Evolutionary conservation across 1,140 invertebrate species (phyloP).

Genomic region (Hesperophylax magnus): DNA sequence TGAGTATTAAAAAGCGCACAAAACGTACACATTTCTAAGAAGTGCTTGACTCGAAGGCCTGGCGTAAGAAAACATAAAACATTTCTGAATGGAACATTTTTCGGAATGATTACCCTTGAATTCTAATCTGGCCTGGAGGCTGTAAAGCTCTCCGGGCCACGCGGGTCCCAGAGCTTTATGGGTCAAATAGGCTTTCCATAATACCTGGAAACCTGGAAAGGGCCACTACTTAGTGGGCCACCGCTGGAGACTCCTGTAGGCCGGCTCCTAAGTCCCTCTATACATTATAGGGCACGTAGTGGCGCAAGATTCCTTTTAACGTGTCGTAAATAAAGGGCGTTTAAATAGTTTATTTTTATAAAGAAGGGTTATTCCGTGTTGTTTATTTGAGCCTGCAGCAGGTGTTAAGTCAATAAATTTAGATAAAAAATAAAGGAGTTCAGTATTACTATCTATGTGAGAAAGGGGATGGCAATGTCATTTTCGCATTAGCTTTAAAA

Average conservation of each 20-base stretch:
- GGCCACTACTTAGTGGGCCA: constrained; percentile 7
- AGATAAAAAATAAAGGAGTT: too few species aligned
- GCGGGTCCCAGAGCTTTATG: background rate
- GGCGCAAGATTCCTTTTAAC: constrained; percentile 5
- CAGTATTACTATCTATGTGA: too few species aligned
- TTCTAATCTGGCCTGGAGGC: background rate
- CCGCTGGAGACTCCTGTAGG: background rate
- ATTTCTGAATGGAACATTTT: background rate
- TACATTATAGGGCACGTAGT: constrained; percentile 18
- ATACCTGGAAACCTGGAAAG: background rate
- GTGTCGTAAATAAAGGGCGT: background rate
- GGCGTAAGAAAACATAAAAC: too few species aligned
- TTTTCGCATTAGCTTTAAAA: too few species aligned
- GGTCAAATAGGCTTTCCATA: constrained; percentile 19
- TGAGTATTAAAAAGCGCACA: too few species aligned
- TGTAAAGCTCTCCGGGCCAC: constrained; percentile 8
- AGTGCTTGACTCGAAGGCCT: too few species aligned
- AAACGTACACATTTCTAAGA: too few species aligned
- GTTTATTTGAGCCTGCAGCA: too few species aligned
- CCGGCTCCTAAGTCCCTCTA: background rate
- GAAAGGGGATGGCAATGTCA: too few species aligned
- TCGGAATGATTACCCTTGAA: background rate
- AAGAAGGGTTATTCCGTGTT: too few species aligned
- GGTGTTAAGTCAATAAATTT: too few species aligned
- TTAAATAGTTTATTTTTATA: too few species aligned